Conservation (phyloP, 1,140 invertebrate species). For the Ips nitidus region DNA sequence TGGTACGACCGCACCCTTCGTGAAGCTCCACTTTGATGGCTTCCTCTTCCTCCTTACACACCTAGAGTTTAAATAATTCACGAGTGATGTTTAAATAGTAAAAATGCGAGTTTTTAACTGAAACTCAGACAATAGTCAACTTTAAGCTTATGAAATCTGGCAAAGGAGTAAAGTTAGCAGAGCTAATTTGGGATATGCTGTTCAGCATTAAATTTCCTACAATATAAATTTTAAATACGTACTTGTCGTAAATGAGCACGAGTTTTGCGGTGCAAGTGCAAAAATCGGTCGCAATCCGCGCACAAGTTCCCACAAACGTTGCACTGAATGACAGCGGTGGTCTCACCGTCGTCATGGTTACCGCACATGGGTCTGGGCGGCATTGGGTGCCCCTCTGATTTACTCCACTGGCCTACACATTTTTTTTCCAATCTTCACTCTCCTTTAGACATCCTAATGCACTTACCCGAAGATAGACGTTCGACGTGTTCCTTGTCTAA, state of each 20-base stretch:
- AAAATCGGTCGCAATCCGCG: conserved; percentile 91
- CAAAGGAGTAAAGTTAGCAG: no score
- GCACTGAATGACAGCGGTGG: conserved; percentile 90
- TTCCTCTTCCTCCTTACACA: conserved; percentile 95
- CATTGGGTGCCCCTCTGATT: conserved; percentile 59
- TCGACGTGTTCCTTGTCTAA: conserved; percentile 90
- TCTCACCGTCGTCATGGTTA: conserved; percentile 97
- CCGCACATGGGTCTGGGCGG: conserved; percentile 79
- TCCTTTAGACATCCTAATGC: not conserved
- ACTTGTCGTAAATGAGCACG: conserved; percentile 86
- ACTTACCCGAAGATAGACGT: conserved; percentile 55
- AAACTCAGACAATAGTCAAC: no score
- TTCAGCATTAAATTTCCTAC: no score
- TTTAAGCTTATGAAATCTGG: no score
- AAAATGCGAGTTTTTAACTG: not conserved
- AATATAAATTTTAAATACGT: not conserved
- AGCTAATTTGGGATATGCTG: no score
- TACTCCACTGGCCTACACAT: conserved; percentile 68
- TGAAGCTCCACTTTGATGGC: conserved; percentile 92
- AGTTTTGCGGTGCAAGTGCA: conserved; percentile 90
- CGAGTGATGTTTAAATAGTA: not conserved
- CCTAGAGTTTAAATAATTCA: conserved; percentile 48
- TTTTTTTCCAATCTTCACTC: conserved; percentile 48
- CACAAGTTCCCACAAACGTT: conserved; percentile 90
- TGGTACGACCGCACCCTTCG: conserved; percentile 93